phyloP scores from a whole-genome alignment of 2,888 invertebrate genomes.

The Ophion ventricosus region DNA sequence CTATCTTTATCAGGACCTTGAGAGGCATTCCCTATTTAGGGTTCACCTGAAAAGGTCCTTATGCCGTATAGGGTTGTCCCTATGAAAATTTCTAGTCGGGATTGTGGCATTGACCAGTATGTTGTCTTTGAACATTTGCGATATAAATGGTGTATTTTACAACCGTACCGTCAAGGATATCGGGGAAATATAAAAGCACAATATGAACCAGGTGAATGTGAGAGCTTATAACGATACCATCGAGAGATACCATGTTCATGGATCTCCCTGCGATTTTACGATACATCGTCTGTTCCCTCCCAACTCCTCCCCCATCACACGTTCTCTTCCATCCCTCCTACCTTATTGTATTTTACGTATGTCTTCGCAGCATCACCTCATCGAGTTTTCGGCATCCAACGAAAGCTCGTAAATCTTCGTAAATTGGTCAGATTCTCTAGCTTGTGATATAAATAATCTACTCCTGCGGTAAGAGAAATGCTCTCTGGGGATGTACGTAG shows the following conservation, averaged over 20 bases:
- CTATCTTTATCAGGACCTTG: too few species aligned
- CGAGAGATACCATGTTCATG: constrained; percentile 16
- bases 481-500: constrained; percentile 1
- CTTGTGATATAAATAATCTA: constrained; percentile 42
- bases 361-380: constrained; percentile 2
- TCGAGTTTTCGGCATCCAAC: constrained; percentile 19
- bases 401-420: background rate
- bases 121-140: background rate
- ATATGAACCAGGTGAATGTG: background rate
- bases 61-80: too few species aligned
- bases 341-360: constrained; percentile 19
- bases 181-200: background rate
- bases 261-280: constrained; percentile 41
- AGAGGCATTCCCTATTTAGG: too few species aligned
- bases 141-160: background rate
- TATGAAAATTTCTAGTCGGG: too few species aligned
- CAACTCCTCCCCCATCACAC: background rate
- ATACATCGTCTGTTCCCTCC: constrained; percentile 22
- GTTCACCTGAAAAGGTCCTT: too few species aligned
- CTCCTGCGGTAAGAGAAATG: constrained; percentile 1
- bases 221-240: background rate
- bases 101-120: background rate
- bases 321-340: background rate
- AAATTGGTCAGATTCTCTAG: constrained; percentile 30
- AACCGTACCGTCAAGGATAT: background rate